A percentile compares a stretch with the other conserved stretches of the same genome.
Conservation (phyloP, 2,797 vertebrate species). For the Sarcoramphus papa region DNA sequence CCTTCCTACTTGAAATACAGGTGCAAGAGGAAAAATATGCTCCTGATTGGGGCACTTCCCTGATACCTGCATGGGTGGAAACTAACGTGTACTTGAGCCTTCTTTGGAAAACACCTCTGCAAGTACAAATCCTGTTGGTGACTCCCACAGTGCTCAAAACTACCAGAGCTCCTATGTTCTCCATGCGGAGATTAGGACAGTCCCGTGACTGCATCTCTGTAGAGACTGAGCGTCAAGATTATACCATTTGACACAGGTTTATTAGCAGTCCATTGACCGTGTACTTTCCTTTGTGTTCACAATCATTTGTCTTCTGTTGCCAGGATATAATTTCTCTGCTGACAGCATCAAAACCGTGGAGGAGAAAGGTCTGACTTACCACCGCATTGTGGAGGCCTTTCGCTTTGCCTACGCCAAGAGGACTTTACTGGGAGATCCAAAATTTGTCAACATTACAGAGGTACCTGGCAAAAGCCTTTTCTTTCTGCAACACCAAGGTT, state of each 20-base stretch:
- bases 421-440: slow-evolving; percentile 85
- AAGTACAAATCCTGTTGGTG: not conserved
- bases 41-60: not conserved
- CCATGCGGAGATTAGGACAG: not conserved
- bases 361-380: slow-evolving; percentile 85
- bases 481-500: not conserved
- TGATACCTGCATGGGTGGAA: not conserved
- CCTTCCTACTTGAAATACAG: not conserved
- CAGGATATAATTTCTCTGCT: slow-evolving; percentile 86
- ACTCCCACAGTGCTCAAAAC: not conserved
- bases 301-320: not conserved
- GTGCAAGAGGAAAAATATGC: not conserved
- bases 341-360: slow-evolving; percentile 75
- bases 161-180: not conserved
- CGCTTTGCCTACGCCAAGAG: slow-evolving; percentile 94
- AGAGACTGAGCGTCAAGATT: not conserved
- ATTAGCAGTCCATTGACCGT: not conserved
- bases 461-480: slow-evolving; percentile 71
- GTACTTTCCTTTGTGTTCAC: not conserved
- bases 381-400: slow-evolving; percentile 91
- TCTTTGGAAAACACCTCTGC: not conserved
- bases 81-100: not conserved
- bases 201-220: not conserved
- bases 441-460: slow-evolving; percentile 80
- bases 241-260: not conserved